Evolutionary conservation across 1,140 invertebrate genomes (phyloP).

Genomic region (Brachionus rubens): DNA sequence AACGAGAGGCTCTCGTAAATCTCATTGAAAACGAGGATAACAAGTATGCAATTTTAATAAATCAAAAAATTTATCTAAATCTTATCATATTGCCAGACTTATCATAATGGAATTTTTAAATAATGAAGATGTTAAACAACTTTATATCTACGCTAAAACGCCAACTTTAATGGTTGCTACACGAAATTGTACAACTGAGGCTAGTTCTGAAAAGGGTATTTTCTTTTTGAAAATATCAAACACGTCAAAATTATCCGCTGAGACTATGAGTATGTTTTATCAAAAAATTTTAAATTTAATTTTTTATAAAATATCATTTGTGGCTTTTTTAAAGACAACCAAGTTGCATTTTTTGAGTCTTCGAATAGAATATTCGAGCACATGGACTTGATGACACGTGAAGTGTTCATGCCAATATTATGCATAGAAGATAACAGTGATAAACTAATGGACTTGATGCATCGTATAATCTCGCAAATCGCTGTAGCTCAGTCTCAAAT

Average conservation of each 20-base stretch:
- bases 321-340: no score
- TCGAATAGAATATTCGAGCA: constrained; percentile 51
- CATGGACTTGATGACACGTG: constrained; percentile 55
- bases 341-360: constrained; percentile 58
- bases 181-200: constrained; percentile 47
- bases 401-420: constrained; percentile 59
- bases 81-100: constrained; percentile 50
- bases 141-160: constrained; percentile 55
- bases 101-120: constrained; percentile 60
- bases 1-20: constrained; percentile 59
- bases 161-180: constrained; percentile 53
- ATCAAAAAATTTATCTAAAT: not conserved
- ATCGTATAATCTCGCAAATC: constrained; percentile 57
- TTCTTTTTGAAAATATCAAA: constrained; percentile 59
- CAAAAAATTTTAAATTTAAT: no score
- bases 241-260: constrained; percentile 58
- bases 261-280: constrained; percentile 56
- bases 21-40: constrained; percentile 59
- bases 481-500: constrained; percentile 57
- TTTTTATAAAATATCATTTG: no score
- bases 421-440: constrained; percentile 53
- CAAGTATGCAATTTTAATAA: constrained; percentile 50
- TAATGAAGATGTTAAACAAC: constrained; percentile 58
- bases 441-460: constrained; percentile 59
- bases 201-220: constrained; percentile 53